Base-by-base conservation (phyloP, 2,888 invertebrate genomes). In the Eulithis prunata region DNA sequence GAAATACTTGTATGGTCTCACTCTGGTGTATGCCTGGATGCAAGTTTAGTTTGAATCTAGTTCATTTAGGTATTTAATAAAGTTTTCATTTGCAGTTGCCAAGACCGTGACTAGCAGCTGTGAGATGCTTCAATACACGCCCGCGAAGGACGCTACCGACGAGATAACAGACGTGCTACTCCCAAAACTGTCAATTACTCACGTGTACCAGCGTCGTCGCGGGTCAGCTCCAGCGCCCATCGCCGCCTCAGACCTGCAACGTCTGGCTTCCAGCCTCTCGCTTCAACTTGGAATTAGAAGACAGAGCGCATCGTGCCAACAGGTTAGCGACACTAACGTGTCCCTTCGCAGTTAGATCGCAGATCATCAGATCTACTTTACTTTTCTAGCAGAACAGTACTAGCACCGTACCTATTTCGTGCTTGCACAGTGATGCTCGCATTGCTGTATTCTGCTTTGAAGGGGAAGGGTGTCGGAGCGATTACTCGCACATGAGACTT, bases 191-290 rank as follows among this genome's bases (percentile, higher is more conserved):
- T 28, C 41, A 0, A 28, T 43, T 41, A 6, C 13, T 2, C 12
- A 36, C 1, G 2, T 21, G 51, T 52, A 28, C 43, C 51, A 28
- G 12, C 46, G 63, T 10, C 63, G 91, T 1, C 82, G 90, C 0
- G 90, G 90, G 0, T 91, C 91, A 0, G 91, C 89, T 0, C 90
- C 90, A 0, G 84, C 82, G 7, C 49, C 51, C 12, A 0, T 43
- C 13, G 54, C 51, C 36, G 56, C 21, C 7, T 8, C 49, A 5
- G 56, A 49, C 1, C 49, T 54, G 28, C 41, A 55, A 38, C 47
- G 43, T 4, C 56, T 62, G 6, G 49, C 56, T 2, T 41, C 51
- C 7, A 49, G 6, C 32, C 32, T 62, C 3, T 51, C 56, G 6
- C 49, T 56, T 2, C 62, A 62, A 28, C 51, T 51, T 11, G 53